phyloP scores from a whole-genome alignment of 2,888 invertebrate genomes.

The Drosophila mercatorum region DNA sequence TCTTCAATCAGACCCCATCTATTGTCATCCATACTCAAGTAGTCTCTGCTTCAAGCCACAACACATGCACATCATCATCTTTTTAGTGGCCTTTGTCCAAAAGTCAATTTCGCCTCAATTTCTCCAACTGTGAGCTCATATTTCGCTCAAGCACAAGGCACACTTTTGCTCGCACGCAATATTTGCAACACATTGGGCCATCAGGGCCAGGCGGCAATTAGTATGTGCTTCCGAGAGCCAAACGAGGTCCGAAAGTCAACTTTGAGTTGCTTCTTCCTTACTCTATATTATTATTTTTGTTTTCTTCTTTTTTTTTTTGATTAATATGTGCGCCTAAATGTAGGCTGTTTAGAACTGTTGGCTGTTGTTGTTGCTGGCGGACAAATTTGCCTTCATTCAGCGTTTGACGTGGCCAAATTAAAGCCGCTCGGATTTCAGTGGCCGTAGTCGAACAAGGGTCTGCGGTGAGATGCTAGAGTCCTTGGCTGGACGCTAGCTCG shows the following conservation, averaged over 20 bases:
- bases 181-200: conserved; percentile 23
- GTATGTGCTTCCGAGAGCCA: conserved; percentile 34
- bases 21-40: not conserved
- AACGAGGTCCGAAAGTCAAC: conserved; percentile 38
- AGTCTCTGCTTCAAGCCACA: not conserved
- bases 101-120: conserved; percentile 18
- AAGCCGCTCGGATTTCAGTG: conserved; percentile 71
- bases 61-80: not conserved
- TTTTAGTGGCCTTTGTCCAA: too few species aligned
- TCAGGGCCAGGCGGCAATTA: conserved; percentile 38
- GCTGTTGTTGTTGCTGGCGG: conserved; percentile 20
- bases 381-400: conserved; percentile 78
- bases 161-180: not conserved
- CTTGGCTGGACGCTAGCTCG: conserved; percentile 7
- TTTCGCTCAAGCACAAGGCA: not conserved
- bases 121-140: not conserved
- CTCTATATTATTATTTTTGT: conserved; percentile 1
- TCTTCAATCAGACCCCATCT: not conserved
- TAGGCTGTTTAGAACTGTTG: conserved; percentile 38
- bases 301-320: conserved; percentile 47
- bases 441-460: conserved; percentile 45
- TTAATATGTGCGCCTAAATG: conserved; percentile 65
- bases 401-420: conserved; percentile 75
- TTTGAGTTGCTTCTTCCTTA: conserved; percentile 5
- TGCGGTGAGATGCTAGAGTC: conserved; percentile 17